A percentile compares a stretch with the other conserved stretches of the same genome.
Conservation (phyloP, 2,888 invertebrate species). For the Phortica okadai region DNA sequence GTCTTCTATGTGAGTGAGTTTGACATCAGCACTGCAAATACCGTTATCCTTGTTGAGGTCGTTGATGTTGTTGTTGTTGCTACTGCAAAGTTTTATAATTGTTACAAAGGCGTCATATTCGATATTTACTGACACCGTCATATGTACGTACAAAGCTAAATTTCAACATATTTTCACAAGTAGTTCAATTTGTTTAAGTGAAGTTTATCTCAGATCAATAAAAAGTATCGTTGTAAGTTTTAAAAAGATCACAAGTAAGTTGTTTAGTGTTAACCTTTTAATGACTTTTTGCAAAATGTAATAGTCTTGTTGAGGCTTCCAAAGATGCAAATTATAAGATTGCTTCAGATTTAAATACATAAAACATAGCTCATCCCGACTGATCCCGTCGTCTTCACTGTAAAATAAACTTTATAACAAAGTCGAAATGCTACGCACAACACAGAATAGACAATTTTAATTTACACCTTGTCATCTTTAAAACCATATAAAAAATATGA, state of each 20-base stretch:
- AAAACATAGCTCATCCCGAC: no score
- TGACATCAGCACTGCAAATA: not conserved
- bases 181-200: no score
- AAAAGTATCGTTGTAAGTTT: no score
- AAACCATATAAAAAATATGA: no score
- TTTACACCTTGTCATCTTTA: slow-evolving; percentile 14
- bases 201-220: no score
- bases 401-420: not conserved
- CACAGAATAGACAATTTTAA: not conserved
- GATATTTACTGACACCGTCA: not conserved
- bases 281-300: no score
- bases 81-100: not conserved
- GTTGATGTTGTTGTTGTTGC: not conserved
- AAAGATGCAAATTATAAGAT: no score
- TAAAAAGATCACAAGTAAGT: no score
- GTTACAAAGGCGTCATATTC: not conserved
- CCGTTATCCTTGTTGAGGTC: not conserved
- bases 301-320: no score
- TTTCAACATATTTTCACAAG: not conserved
- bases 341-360: no score
- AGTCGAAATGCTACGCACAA: not conserved
- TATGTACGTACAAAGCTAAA: not conserved
- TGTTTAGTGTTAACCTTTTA: no score
- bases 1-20: not conserved
- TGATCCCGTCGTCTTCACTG: no score